A percentile compares a stretch with the other conserved stretches of the same genome.
These are phyloP conservation scores for Pipa parva DNA, from an alignment of 2,113 vertebrate species.

Conservation along the genomic window DNA sequence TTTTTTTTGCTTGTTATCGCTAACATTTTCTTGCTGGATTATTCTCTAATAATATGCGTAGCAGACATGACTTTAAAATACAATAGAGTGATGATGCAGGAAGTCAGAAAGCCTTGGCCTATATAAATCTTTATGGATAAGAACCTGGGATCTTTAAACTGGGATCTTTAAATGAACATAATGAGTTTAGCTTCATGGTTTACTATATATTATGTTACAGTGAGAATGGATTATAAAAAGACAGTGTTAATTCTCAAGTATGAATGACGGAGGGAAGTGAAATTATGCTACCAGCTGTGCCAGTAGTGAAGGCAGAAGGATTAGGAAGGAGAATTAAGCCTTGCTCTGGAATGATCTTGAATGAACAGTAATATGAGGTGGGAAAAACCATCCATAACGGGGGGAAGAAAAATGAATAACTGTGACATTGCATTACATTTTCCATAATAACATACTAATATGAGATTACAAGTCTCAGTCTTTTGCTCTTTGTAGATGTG, in stretches of 20 bases:
- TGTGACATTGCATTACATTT: constrained; percentile 33
- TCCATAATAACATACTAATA: constrained; percentile 36
- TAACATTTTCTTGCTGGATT: constrained; percentile 24
- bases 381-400: constrained; percentile 27
- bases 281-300: constrained; percentile 33
- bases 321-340: constrained; percentile 38
- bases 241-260: constrained; percentile 43
- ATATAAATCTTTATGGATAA: constrained; percentile 38
- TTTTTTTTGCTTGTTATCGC: constrained; percentile 38
- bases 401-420: constrained; percentile 26
- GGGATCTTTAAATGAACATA: constrained; percentile 36
- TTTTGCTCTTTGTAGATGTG: constrained; percentile 23
- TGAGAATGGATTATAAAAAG: constrained; percentile 42
- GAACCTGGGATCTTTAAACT: constrained; percentile 9
- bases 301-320: constrained; percentile 35
- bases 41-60: constrained; percentile 26
- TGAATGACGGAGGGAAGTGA: constrained; percentile 24
- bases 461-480: constrained; percentile 33
- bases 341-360: constrained; percentile 33
- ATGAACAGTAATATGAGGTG: constrained; percentile 36
- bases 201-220: constrained; percentile 40
- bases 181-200: constrained; percentile 37
- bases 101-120: constrained; percentile 31
- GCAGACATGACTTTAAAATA: constrained; percentile 12
- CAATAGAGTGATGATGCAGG: constrained; percentile 10